Conservation (phyloP, 2,113 vertebrate genomes). For the Spizaetus ornatus region DNA sequence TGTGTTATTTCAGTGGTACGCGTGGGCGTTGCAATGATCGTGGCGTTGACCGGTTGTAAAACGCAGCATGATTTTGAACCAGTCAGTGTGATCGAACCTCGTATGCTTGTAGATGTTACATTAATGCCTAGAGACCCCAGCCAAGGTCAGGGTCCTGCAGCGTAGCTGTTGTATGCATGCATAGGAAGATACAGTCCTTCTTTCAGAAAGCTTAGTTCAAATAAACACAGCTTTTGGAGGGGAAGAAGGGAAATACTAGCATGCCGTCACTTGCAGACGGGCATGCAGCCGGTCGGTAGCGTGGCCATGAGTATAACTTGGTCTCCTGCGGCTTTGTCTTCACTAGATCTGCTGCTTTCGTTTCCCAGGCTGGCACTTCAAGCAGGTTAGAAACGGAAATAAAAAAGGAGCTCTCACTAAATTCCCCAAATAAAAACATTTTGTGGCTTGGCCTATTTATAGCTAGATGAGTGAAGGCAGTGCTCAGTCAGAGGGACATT, state of each 20-base stretch:
- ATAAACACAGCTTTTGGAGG: not conserved
- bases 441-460: slow-evolving; percentile 1
- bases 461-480: slow-evolving; percentile 4
- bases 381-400: not conserved
- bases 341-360: not conserved
- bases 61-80: not conserved
- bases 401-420: not conserved
- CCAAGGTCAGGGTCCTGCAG: not conserved
- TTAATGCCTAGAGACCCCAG: not conserved
- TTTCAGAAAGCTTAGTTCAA: not conserved
- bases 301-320: not conserved
- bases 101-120: not conserved
- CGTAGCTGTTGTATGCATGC: not conserved
- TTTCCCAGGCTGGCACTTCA: not conserved
- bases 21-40: rapidly evolving
- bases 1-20: not conserved
- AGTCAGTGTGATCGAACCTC: rapidly evolving
- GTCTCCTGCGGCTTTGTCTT: not conserved
- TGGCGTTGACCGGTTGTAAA: not conserved
- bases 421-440: slow-evolving; percentile 22
- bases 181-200: not conserved
- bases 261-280: not conserved
- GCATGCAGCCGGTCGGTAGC: not conserved
- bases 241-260: not conserved
- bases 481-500: not conserved